Evolutionary conservation across 2,888 invertebrate species (phyloP).

Genomic region (Sthenelais limicola): DNA sequence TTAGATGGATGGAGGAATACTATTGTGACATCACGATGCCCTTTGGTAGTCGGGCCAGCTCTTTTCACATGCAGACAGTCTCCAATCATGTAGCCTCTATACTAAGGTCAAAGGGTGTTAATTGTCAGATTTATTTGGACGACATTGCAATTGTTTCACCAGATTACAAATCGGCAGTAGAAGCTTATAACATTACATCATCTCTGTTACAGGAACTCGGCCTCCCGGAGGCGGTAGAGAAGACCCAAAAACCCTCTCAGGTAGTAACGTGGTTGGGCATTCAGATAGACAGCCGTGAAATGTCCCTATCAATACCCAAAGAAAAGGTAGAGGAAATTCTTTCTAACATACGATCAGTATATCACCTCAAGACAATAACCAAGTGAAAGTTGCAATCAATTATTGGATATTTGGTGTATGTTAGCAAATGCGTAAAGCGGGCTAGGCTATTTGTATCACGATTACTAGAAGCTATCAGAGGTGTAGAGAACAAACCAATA

Average conservation of each 20-base stretch:
- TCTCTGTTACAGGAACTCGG: background rate
- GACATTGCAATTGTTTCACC: background rate
- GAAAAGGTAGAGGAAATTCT: background rate
- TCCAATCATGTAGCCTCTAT: background rate
- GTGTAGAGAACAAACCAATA: background rate
- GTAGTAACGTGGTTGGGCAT: background rate
- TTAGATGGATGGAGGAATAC: background rate
- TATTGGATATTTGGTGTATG: background rate
- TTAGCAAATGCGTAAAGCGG: background rate
- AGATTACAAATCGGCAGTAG: background rate
- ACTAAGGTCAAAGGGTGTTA: background rate
- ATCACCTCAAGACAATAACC: background rate
- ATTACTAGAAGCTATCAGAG: background rate
- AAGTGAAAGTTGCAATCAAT: background rate
- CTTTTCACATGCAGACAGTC: background rate
- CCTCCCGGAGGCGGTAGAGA: background rate
- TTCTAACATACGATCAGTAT: background rate
- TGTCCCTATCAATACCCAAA: background rate
- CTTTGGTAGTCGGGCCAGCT: background rate
- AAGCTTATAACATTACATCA: background rate
- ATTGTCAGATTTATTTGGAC: background rate
- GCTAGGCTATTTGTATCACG: background rate
- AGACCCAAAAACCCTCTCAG: background rate
- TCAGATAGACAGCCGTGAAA: background rate
- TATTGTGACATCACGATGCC: background rate